phyloP scores from a whole-genome alignment of 1,140 invertebrate genomes.

The Drusus annulatus region DNA sequence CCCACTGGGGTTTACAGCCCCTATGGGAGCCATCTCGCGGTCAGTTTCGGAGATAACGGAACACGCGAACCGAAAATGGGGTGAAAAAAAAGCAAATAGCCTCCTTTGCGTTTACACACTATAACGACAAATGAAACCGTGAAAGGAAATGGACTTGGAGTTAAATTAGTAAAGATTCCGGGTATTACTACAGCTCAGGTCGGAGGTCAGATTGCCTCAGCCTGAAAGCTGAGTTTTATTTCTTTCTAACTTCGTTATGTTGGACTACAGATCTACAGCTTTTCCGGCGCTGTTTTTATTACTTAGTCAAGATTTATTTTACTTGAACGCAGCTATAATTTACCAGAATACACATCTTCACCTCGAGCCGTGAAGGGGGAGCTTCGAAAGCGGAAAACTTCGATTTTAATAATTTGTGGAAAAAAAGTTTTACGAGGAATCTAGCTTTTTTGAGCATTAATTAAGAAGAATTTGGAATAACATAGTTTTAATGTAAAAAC shows the following conservation, averaged over 20 bases:
- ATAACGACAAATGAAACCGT: conserved; percentile 33
- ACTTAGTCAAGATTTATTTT: too few relatives aligned
- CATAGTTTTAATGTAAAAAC: too few relatives aligned
- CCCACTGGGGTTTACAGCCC: conserved; percentile 48
- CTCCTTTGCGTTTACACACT: conserved; percentile 45
- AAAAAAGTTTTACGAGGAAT: too few relatives aligned
- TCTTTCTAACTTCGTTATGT: conserved; percentile 4
- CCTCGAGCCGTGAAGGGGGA: too few relatives aligned
- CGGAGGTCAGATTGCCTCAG: not conserved
- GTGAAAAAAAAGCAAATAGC: conserved; percentile 52
- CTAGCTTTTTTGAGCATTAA: too few relatives aligned
- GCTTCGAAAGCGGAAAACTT: too few relatives aligned
- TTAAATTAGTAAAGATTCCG: conserved; percentile 26
- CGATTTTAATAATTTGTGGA: too few relatives aligned
- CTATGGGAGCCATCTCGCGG: conserved; percentile 55
- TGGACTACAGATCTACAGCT: too few relatives aligned
- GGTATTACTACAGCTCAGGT: not conserved
- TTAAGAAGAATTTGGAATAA: too few relatives aligned
- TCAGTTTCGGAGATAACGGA: conserved; percentile 57
- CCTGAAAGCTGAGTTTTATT: not conserved
- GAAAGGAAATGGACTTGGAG: conserved; percentile 16
- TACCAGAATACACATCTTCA: too few relatives aligned
- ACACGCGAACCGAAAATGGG: conserved; percentile 48
- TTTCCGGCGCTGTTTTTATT: too few relatives aligned
- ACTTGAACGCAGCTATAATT: too few relatives aligned